Evolutionary conservation across 2,797 vertebrate species (phyloP).

Genomic region (Brotula barbata): DNA sequence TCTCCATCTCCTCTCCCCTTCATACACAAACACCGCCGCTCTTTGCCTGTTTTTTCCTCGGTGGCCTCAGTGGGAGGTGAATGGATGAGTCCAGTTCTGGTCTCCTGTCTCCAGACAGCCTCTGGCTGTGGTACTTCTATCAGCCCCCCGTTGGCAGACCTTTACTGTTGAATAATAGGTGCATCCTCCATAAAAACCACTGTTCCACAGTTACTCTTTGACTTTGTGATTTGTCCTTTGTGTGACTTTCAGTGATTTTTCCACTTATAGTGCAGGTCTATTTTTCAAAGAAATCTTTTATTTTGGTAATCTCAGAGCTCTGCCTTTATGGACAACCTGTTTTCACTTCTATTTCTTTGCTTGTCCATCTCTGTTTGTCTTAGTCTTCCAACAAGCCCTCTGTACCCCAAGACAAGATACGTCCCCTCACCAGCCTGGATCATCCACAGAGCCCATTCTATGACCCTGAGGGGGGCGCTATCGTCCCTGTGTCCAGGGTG

Average conservation of each 20-base stretch:
- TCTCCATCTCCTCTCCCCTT: conserved; percentile 17
- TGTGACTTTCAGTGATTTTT: conserved; percentile 63
- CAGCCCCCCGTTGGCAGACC: conserved; percentile 71
- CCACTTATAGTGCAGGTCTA: conserved; percentile 23
- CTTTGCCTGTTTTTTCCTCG: conserved; percentile 23
- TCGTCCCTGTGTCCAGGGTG: conserved; percentile 91
- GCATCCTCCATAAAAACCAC: conserved; percentile 48
- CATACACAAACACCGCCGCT: conserved; percentile 36
- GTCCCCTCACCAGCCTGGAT: conserved; percentile 96
- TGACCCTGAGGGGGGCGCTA: conserved; percentile 95
- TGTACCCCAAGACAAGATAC: conserved; percentile 91
- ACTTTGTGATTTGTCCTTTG: conserved; percentile 52
- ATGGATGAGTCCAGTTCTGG: conserved; percentile 54
- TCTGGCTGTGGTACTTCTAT: conserved; percentile 63
- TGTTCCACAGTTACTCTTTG: conserved; percentile 40
- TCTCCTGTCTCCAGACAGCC: conserved; percentile 61
- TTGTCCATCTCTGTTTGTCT: conserved; percentile 25
- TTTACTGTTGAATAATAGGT: conserved; percentile 71
- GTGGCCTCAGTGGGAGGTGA: conserved; percentile 55
- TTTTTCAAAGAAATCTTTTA: conserved; percentile 32
- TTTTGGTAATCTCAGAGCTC: conserved; percentile 40
- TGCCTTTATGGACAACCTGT: background rate
- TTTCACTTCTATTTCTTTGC: background rate
- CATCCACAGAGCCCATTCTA: conserved; percentile 98
- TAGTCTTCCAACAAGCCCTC: conserved; percentile 94